Conservation (phyloP, 2,888 invertebrate genomes). For the Willowsia nigromaculata region DNA sequence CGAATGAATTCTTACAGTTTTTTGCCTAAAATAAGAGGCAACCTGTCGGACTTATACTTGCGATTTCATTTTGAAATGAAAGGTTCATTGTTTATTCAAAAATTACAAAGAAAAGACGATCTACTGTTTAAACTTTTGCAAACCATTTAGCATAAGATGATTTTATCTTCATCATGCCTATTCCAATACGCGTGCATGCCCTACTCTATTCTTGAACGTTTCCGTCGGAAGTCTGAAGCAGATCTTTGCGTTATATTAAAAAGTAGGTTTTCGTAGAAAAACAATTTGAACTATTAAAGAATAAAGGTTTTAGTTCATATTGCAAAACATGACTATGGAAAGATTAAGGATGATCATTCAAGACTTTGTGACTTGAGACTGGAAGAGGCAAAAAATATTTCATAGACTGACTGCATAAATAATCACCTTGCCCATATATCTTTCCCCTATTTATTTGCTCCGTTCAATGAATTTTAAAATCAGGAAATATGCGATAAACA, state of each 20-base stretch:
- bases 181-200: background rate
- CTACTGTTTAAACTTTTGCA: background rate
- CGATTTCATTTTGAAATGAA: background rate
- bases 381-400: background rate
- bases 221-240: background rate
- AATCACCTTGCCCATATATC: constrained; percentile 1
- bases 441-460: background rate
- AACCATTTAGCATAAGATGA: background rate
- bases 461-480: background rate
- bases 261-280: background rate
- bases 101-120: background rate
- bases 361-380: background rate
- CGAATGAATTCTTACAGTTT: background rate
- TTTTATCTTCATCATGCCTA: background rate
- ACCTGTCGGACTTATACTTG: background rate
- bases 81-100: background rate
- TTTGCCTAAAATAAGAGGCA: background rate
- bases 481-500: background rate
- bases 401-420: background rate
- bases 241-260: background rate
- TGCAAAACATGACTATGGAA: background rate
- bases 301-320: background rate
- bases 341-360: background rate
- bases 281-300: background rate
- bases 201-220: background rate